These are phyloP conservation scores for Hydropsyche betteni DNA, from an alignment of 2,888 invertebrate species.

Conservation along the genomic window DNA sequence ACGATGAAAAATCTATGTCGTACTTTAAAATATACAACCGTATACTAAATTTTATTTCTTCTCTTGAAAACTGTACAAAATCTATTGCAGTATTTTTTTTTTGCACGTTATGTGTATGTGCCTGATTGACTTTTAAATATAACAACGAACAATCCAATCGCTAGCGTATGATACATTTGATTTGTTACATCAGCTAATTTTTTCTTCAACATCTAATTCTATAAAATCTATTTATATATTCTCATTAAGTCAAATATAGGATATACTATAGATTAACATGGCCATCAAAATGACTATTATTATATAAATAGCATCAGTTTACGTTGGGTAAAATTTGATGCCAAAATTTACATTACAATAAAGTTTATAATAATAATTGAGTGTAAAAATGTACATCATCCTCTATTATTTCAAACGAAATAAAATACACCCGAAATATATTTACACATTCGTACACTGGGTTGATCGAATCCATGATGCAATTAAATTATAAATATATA, in stretches of 20 bases:
- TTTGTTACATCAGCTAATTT: conserved; percentile 28
- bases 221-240: conserved; percentile 29
- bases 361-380: conserved; percentile 24
- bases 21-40: conserved; percentile 40
- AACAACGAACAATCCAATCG: conserved; percentile 18
- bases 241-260: conserved; percentile 23
- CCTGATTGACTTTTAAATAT: conserved; percentile 29
- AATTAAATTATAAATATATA: conserved; percentile 8
- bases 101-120: conserved; percentile 16
- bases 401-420: too few species aligned
- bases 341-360: conserved; percentile 22
- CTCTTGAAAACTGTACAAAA: conserved; percentile 47
- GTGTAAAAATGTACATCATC: conserved; percentile 1
- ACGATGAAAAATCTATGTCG: conserved; percentile 29
- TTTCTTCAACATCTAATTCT: conserved; percentile 24
- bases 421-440: too few species aligned
- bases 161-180: conserved; percentile 21
- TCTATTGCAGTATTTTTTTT: conserved; percentile 43
- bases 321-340: background rate
- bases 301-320: conserved; percentile 8
- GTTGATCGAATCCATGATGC: conserved; percentile 12
- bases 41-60: conserved; percentile 45
- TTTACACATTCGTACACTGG: background rate
- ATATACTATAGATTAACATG: conserved; percentile 34
- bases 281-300: conserved; percentile 34